Evolutionary conservation across 23 tunicate genomes (phyloP), one percentile per base, ranked within the genome.

Genomic region (Oikopleura vanhoeffeni): DNA sequence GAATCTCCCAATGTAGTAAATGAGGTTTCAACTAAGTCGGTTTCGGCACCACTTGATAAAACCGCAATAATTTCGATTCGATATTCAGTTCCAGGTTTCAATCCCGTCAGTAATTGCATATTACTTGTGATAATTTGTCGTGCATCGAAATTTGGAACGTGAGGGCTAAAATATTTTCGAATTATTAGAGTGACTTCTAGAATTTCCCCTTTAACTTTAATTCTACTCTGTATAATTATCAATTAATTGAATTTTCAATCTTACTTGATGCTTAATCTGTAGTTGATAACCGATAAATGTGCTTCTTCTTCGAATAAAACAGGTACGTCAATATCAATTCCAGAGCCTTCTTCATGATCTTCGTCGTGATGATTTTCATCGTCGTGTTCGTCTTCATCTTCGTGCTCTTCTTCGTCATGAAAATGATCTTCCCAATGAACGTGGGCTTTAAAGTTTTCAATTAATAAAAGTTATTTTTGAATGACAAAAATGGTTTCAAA

Each of bases 321-420:
- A 13, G 64, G 64, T 49, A 24, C 13, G 13, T 49, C 64, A n/a
- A n/a, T n/a, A 24, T 13, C 13, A 49, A 49, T 49, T 49, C 64
- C 64, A 24, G 64, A 49, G 64, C 64, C 64, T 49, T 71, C 79
- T 18, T 71, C 79, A 71, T 71, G 79, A 71, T 71, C 79, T 3
- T 33, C 64, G 13, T 49, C 64, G 64, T 49, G 64, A 49, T 49
- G n/a, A n/a, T n/a, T n/a, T n/a, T n/a, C n/a, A n/a, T n/a, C n/a
- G n/a, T n/a, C 60, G 60, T 8, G 18, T 49, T 18, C 60, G 8
- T 49, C 60, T 18, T 18, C 18, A 8, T 49, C 60, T 8, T 8
- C 60, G 18, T 49, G 18, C 18, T 49, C 18, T 18, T 49, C 38
- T 38, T 28, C 79, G 3, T 71, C 79, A 32, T 71, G 79, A 30